Base-by-base conservation (phyloP, 2,888 invertebrate genomes). In the Hetaerina titia region DNA sequence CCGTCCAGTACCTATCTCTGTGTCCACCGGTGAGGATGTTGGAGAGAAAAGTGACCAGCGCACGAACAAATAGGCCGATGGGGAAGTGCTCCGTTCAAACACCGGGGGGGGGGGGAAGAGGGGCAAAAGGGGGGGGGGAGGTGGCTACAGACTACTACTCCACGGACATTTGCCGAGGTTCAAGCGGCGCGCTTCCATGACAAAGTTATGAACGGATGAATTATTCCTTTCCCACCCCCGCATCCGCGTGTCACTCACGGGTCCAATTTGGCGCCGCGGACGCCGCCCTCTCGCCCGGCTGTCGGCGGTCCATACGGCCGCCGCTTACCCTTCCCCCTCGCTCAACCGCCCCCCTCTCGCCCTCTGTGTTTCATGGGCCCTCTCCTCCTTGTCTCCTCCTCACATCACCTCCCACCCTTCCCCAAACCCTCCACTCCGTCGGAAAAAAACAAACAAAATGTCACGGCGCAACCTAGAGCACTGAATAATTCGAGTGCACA, bases 181-280 rank as follows among this genome's bases (percentile, higher is more conserved):
- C 25, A 19, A 57, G 57, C 90, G 81, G n/a, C 31, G 25, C 31
- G 25, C 8, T 15, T 45, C 31, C 81, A 81, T 81, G 81, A 81
- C 31, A 25, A 31, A 81, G 25, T 81, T 31, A 81, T 81, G 81
- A 81, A 31, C 81, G 81, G 2, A 1, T 81, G 25, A 81, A 81
- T 81, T 81, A 81, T 81, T 81, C 81, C 25, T 81, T 81, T 81
- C 15, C 81, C 9, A 31, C 22, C 69, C 69, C 6, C n/a, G 69
- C 69, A n/a, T 31, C 81, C 81, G 31, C 25, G 81, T 81, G 81
- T 81, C 81, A 81, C 25, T 81, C 81, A 81, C 81, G 81, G 81
- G 81, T 81, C 31, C 81, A 81, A 81, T 81, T 81, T 81, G 81
- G 81, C 81, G 81, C 81, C 81, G n/a, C 81, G 25, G 81, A 11